Conservation (phyloP, 53 echinoderm and acorn worm genomes). For the Arbacia lixula region DNA sequence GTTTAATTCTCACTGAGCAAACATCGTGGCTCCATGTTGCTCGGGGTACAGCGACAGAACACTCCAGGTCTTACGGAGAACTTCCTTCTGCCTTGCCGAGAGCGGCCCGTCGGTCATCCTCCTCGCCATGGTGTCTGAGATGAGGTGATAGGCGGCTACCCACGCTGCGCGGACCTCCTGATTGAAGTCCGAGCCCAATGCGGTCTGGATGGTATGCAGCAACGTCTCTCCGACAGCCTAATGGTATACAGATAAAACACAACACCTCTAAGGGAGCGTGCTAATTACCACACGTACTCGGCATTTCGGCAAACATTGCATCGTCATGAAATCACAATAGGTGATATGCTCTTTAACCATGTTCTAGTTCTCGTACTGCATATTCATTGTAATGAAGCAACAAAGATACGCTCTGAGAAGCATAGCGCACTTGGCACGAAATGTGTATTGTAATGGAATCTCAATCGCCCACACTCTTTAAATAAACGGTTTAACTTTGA, state of each 20-base stretch:
- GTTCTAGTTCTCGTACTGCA: too few relatives aligned
- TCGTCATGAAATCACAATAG: too few relatives aligned
- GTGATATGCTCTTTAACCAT: too few relatives aligned
- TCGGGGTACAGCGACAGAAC: constrained; percentile 30
- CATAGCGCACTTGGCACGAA: too few relatives aligned
- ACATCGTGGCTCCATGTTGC: constrained; percentile 41
- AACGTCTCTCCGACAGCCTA: constrained; percentile 31
- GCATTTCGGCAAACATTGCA: too few relatives aligned
- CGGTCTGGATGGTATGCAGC: constrained; percentile 7
- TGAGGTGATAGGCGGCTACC: constrained; percentile 21
- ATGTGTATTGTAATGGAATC: too few relatives aligned
- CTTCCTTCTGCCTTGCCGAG: constrained; percentile 2
- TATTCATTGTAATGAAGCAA: too few relatives aligned
- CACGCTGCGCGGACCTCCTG: constrained; percentile 23
- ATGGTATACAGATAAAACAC: neutral
- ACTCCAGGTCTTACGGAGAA: constrained; percentile 31
- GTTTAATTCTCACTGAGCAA: constrained; percentile 19
- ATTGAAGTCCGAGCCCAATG: constrained; percentile 5
- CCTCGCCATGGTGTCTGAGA: constrained; percentile 30
- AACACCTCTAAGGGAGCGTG: too few relatives aligned
- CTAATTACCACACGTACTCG: too few relatives aligned
- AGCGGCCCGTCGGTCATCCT: constrained; percentile 25
- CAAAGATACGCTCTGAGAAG: too few relatives aligned
- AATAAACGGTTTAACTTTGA: too few relatives aligned
- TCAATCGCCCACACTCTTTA: too few relatives aligned